Evolutionary conservation across 2,888 invertebrate genomes (phyloP).

Genomic region (Brachynemurus nebulosus): DNA sequence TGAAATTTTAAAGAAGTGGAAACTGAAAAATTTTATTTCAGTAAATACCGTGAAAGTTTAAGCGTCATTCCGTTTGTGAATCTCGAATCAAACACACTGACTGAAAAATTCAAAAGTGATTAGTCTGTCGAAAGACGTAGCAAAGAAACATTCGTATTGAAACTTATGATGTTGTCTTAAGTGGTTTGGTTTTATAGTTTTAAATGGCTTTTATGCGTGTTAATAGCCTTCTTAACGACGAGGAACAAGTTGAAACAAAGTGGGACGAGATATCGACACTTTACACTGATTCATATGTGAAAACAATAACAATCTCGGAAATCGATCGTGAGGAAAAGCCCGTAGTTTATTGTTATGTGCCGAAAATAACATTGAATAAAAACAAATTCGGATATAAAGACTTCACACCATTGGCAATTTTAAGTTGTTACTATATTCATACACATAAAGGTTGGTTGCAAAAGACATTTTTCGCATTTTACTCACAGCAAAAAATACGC

Average conservation of each 20-base stretch:
- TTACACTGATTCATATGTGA: slow-evolving; percentile 34
- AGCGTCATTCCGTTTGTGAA: neutral
- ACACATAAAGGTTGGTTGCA: slow-evolving; percentile 45
- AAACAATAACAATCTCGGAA: slow-evolving; percentile 51
- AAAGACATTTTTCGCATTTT: neutral
- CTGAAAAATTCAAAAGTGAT: too few species aligned
- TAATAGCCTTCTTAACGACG: slow-evolving; percentile 13
- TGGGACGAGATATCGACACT: slow-evolving; percentile 43
- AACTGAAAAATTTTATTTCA: neutral
- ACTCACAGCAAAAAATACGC: too few species aligned
- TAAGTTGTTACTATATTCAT: slow-evolving; percentile 46
- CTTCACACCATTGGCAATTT: slow-evolving; percentile 44
- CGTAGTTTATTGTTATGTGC: slow-evolving; percentile 42
- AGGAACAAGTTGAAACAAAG: slow-evolving; percentile 34
- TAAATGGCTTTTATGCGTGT: neutral
- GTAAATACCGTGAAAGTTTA: neutral
- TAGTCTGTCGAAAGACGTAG: too few species aligned
- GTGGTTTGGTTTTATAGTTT: too few species aligned
- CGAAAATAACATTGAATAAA: slow-evolving; percentile 32
- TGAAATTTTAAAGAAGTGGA: too few species aligned
- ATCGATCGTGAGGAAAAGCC: slow-evolving; percentile 45
- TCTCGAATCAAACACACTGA: too few species aligned
- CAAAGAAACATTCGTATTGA: too few species aligned
- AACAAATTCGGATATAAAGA: slow-evolving; percentile 38
- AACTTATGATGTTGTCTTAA: too few species aligned